A percentile compares a stretch with the other conserved stretches of the same genome.
These are phyloP conservation scores for Nibea coibor DNA, from an alignment of 2,113 vertebrate species.

Conservation along the genomic window DNA sequence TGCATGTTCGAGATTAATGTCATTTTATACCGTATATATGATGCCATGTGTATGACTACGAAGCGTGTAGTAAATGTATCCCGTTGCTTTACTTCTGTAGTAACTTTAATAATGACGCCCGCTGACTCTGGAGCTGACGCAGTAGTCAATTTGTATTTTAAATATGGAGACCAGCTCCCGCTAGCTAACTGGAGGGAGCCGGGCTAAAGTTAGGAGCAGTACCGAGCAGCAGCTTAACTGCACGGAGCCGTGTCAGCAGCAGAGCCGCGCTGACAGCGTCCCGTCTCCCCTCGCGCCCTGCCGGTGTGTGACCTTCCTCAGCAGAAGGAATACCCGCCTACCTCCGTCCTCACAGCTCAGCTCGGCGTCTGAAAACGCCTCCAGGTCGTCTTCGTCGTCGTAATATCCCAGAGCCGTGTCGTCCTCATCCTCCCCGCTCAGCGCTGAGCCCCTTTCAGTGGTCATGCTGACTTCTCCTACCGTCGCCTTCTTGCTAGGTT, in stretches of 20 bases:
- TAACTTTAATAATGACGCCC: not conserved
- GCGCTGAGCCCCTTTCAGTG: not conserved
- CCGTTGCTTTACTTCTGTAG: not conserved
- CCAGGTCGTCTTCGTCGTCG: conserved; percentile 77
- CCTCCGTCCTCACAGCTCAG: conserved; percentile 78
- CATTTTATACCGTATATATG: too few species aligned
- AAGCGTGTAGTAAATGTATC: not conserved
- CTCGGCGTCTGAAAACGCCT: conserved; percentile 72
- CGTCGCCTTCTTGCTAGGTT: not conserved
- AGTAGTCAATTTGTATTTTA: not conserved
- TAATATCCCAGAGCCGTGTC: conserved; percentile 60
- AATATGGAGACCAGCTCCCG: not conserved
- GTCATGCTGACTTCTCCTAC: not conserved
- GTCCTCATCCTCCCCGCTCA: conserved; percentile 35
- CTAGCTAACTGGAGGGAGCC: not conserved
- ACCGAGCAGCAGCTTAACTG: too few species aligned
- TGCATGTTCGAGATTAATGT: too few species aligned
- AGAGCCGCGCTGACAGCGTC: not conserved
- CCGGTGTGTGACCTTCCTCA: conserved; percentile 19
- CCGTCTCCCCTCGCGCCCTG: not conserved
- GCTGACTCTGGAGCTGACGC: not conserved
- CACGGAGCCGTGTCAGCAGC: not conserved
- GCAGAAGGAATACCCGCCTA: conserved; percentile 23
- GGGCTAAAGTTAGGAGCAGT: not conserved
- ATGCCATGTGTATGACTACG: too few species aligned